Percentiles rank a stretch among this genome's conserved stretches.
These are phyloP conservation scores for Galeopterus variegatus DNA, from an alignment of 2,113 vertebrate species.

Conservation along the genomic window DNA sequence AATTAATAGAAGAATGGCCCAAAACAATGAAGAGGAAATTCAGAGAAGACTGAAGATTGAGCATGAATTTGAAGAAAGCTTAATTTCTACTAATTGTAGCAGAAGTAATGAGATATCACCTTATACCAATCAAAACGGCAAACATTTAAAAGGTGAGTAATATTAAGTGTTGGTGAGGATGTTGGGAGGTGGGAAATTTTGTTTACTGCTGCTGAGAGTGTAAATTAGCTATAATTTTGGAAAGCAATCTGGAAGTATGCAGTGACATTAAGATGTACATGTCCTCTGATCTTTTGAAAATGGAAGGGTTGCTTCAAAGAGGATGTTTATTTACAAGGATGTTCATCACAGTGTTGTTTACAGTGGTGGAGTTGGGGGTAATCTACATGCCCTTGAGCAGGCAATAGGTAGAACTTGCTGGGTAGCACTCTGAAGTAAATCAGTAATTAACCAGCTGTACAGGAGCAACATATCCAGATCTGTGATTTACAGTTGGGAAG, in stretches of 20 bases:
- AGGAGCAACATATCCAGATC: not conserved
- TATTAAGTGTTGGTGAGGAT: not conserved
- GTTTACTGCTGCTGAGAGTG: no score
- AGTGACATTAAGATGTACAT: not conserved
- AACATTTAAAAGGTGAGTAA: not conserved
- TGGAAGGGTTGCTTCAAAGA: not conserved
- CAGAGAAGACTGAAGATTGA: not conserved
- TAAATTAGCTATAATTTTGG: not conserved
- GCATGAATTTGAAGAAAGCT: not conserved
- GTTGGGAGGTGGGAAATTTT: not conserved
- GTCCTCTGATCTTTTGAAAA: not conserved
- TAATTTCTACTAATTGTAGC: not conserved
- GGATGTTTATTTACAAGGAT: not conserved
- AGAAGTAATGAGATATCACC: not conserved
- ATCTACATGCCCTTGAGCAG: not conserved
- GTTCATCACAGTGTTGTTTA: not conserved
- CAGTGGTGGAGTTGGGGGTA: not conserved
- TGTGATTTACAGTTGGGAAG: not conserved
- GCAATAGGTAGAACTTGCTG: not conserved
- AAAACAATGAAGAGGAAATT: not conserved
- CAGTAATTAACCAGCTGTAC: not conserved
- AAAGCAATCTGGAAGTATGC: not conserved
- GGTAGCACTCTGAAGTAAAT: not conserved
- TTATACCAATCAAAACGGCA: not conserved
- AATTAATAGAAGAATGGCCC: not conserved